These are phyloP conservation scores for Stictonetta naevosa DNA, from an alignment of 2,113 vertebrate species.

Conservation along the genomic window DNA sequence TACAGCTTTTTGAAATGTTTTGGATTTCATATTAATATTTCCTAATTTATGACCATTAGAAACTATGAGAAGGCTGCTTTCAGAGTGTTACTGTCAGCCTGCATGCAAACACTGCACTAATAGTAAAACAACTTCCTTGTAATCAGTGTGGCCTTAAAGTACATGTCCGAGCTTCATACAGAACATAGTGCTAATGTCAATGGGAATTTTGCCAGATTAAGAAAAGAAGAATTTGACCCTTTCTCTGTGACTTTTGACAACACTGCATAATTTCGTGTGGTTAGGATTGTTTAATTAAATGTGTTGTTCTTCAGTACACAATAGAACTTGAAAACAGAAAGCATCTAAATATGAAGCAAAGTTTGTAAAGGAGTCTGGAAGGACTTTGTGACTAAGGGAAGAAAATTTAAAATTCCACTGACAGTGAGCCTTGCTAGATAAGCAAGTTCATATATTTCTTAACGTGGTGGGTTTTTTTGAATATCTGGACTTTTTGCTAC, in stretches of 20 bases:
- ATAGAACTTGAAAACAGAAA: not conserved
- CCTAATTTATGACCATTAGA: not conserved
- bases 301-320: not conserved
- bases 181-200: not conserved
- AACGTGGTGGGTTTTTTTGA: not conserved
- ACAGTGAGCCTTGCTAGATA: not conserved
- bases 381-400: not conserved
- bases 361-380: not conserved
- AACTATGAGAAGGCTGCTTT: not conserved
- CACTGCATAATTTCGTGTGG: not conserved
- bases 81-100: not conserved
- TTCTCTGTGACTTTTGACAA: constrained; percentile 3
- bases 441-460: not conserved
- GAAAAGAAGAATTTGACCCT: constrained; percentile 5
- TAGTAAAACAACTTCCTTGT: constrained; percentile 2
- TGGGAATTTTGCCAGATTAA: constrained; percentile 10
- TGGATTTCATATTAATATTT: not conserved
- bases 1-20: not conserved
- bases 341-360: not conserved
- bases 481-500: not conserved
- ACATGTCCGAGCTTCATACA: not conserved
- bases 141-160: not conserved
- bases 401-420: not conserved
- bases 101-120: not conserved
- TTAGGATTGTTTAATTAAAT: constrained; percentile 41